These are phyloP conservation scores for Zapus hudsonius DNA, from an alignment of 2,113 vertebrate species.

Conservation along the genomic window DNA sequence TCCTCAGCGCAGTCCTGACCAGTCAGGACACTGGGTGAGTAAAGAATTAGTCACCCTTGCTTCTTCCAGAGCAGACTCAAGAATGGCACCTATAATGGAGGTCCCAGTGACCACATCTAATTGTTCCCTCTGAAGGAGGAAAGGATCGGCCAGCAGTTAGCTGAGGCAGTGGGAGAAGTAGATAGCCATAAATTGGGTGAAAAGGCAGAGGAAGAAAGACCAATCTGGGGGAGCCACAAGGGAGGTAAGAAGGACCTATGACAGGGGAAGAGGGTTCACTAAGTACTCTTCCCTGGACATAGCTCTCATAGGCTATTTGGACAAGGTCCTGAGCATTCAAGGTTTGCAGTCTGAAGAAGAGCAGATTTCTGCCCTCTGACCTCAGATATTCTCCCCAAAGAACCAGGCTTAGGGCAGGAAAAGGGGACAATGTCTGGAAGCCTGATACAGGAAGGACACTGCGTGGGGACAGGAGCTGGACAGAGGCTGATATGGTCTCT, in stretches of 20 bases:
- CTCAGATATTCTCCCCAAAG: background rate
- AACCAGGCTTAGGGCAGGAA: background rate
- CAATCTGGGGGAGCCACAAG: background rate
- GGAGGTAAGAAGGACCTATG: background rate
- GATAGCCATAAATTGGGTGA: too few species aligned
- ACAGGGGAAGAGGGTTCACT: background rate
- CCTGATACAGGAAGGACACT: background rate
- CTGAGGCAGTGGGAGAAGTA: background rate
- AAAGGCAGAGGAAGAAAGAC: background rate
- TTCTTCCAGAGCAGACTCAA: background rate
- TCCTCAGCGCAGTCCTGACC: background rate
- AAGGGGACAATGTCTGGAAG: background rate
- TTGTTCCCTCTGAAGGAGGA: background rate
- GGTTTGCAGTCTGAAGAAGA: fast-evolving
- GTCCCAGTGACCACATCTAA: background rate
- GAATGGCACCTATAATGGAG: background rate
- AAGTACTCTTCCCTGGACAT: background rate
- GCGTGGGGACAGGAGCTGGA: background rate
- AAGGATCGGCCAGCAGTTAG: background rate
- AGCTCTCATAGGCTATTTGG: background rate
- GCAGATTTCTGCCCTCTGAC: background rate
- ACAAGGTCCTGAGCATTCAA: background rate
- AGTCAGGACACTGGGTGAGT: background rate
- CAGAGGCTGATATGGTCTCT: too few species aligned
- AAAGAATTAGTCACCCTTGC: background rate